Percentiles rank a stretch among this genome's conserved stretches.
These are phyloP conservation scores for Andrena minutula DNA, from an alignment of 2,888 invertebrate genomes.

Conservation along the genomic window DNA sequence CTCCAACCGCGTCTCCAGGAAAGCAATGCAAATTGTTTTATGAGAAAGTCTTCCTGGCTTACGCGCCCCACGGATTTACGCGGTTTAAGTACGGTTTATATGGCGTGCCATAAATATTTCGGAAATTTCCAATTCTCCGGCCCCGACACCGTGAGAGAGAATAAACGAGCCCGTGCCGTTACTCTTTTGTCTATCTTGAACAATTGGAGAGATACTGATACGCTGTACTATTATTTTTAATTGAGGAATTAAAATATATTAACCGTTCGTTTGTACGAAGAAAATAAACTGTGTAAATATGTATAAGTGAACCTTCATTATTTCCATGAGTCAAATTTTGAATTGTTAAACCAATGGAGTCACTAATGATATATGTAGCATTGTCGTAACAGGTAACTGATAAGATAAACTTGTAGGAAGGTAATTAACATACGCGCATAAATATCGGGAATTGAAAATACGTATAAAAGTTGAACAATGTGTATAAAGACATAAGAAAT, in stretches of 20 bases:
- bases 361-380: not conserved
- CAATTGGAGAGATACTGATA: not conserved
- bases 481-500: too few species aligned
- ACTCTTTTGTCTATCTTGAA: not conserved
- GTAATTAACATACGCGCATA: too few species aligned
- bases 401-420: not conserved
- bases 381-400: not conserved
- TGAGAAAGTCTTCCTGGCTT: not conserved
- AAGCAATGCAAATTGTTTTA: not conserved
- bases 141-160: not conserved
- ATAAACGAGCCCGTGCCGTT: not conserved
- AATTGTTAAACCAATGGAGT: not conserved
- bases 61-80: not conserved
- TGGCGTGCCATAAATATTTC: not conserved
- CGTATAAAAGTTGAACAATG: not conserved
- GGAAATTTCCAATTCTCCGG: not conserved
- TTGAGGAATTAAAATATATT: not conserved
- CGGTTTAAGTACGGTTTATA: not conserved
- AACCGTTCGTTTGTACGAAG: not conserved
- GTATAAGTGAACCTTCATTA: not conserved
- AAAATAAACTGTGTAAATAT: not conserved
- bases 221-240: not conserved
- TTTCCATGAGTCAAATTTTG: not conserved
- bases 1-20: too few species aligned
- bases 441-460: not conserved